Evolutionary conservation across 2,113 vertebrate genomes (phyloP).

Genomic region (Cyprinodon tularosa): DNA sequence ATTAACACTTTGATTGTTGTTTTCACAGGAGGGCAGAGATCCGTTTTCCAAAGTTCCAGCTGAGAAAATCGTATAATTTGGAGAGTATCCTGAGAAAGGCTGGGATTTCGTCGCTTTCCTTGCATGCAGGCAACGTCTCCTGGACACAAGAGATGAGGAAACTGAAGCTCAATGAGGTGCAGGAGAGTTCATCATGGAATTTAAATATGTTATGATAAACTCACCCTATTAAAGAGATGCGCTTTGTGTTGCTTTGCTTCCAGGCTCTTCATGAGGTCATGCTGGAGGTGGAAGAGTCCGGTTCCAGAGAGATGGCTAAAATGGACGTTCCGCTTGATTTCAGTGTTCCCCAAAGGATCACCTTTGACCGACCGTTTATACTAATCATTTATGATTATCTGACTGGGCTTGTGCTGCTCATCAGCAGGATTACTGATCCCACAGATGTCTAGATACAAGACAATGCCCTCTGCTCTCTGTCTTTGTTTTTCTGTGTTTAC

Average conservation of each 20-base stretch:
- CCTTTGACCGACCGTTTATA: slow-evolving; percentile 73
- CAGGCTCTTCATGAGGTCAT: slow-evolving; percentile 73
- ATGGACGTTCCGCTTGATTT: slow-evolving; percentile 1
- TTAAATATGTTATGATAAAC: not conserved
- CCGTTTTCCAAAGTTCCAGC: slow-evolving; percentile 42
- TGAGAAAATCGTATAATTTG: slow-evolving; percentile 36
- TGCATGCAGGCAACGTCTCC: slow-evolving; percentile 12
- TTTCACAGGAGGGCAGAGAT: slow-evolving; percentile 59
- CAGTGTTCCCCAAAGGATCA: slow-evolving; percentile 23
- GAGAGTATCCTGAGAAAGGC: slow-evolving; percentile 20
- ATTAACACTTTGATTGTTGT: slow-evolving; percentile 56
- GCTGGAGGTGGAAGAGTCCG: slow-evolving; percentile 75
- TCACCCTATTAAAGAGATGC: too few species aligned
- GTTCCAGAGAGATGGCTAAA: slow-evolving; percentile 54
- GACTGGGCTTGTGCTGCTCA: slow-evolving; percentile 72
- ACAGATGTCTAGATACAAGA: slow-evolving; percentile 3
- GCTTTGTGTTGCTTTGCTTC: not conserved
- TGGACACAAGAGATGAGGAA: not conserved
- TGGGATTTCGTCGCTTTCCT: slow-evolving; percentile 11
- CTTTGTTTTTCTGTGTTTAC: not conserved
- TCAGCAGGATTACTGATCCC: slow-evolving; percentile 72
- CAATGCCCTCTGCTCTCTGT: not conserved
- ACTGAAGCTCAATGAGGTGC: slow-evolving; percentile 20
- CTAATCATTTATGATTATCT: slow-evolving; percentile 67
- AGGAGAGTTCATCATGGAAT: not conserved